phyloP scores from a whole-genome alignment of 2,888 invertebrate species.

The Cheilosia grossa region DNA sequence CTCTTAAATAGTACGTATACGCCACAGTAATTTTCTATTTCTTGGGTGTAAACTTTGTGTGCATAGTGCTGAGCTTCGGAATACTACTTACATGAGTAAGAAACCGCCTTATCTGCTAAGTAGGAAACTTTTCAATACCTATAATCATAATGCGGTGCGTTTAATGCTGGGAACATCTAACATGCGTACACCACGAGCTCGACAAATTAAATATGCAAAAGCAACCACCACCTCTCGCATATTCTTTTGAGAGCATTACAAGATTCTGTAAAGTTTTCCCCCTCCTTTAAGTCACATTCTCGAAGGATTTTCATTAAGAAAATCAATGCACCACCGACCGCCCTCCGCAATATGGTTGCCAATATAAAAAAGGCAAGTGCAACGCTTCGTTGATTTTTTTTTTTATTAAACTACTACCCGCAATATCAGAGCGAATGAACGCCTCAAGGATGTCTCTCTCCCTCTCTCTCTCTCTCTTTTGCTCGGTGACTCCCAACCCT shows the following conservation, averaged over 20 bases:
- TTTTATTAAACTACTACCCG: neutral
- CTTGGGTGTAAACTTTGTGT: neutral
- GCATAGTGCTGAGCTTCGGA: neutral
- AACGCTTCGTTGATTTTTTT: constrained; percentile 10
- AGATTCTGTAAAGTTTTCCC: constrained; percentile 20
- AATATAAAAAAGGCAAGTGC: constrained; percentile 2
- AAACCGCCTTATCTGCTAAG: neutral
- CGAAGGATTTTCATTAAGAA: constrained; percentile 44
- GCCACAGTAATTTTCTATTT: constrained; percentile 20
- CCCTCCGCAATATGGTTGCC: constrained; percentile 2
- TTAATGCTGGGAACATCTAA: neutral
- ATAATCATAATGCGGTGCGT: neutral
- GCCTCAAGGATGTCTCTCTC: constrained; percentile 2
- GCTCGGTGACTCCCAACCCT: neutral
- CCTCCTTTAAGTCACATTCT: neutral
- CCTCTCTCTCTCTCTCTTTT: neutral
- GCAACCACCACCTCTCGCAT: neutral
- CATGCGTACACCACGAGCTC: neutral
- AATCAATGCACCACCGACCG: constrained; percentile 33
- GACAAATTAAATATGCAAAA: constrained; percentile 2
- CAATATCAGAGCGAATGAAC: constrained; percentile 27
- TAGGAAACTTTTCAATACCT: neutral
- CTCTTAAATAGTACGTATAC: constrained; percentile 33
- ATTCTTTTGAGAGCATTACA: constrained; percentile 13
- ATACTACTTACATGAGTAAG: neutral